Evolutionary conservation across 2,113 vertebrate species (phyloP).

Genomic region (Labrus mixtus): DNA sequence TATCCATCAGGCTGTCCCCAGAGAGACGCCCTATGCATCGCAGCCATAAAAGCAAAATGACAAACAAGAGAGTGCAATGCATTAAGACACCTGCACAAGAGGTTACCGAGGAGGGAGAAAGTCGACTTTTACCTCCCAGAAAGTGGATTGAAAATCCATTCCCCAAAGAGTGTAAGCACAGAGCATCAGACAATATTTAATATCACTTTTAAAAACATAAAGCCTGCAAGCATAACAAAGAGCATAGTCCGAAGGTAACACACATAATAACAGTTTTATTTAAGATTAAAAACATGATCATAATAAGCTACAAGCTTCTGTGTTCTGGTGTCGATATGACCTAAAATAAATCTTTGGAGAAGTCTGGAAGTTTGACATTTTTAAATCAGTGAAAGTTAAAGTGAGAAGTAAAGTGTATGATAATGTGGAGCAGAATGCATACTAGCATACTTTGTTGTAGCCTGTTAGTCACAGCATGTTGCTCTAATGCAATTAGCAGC

Average conservation of each 20-base stretch:
- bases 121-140: background rate
- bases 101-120: background rate
- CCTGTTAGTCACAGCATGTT: background rate
- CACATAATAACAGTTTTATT: too few species aligned
- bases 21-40: slow-evolving; percentile 12
- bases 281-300: too few species aligned
- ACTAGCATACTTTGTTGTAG: background rate
- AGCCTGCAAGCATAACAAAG: too few species aligned
- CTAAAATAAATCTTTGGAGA: too few species aligned
- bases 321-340: too few species aligned
- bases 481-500: slow-evolving; percentile 15
- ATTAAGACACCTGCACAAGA: slow-evolving; percentile 19
- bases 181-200: background rate
- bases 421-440: background rate
- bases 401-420: background rate
- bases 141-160: background rate
- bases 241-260: too few species aligned
- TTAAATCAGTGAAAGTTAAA: background rate
- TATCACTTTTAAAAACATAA: too few species aligned
- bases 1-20: slow-evolving; percentile 25
- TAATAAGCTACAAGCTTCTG: too few species aligned
- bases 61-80: slow-evolving; percentile 14
- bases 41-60: slow-evolving; percentile 29
- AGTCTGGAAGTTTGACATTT: background rate
- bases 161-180: background rate